These are phyloP conservation scores for Psophia crepitans DNA, from an alignment of 2,113 vertebrate species.

Conservation along the genomic window DNA sequence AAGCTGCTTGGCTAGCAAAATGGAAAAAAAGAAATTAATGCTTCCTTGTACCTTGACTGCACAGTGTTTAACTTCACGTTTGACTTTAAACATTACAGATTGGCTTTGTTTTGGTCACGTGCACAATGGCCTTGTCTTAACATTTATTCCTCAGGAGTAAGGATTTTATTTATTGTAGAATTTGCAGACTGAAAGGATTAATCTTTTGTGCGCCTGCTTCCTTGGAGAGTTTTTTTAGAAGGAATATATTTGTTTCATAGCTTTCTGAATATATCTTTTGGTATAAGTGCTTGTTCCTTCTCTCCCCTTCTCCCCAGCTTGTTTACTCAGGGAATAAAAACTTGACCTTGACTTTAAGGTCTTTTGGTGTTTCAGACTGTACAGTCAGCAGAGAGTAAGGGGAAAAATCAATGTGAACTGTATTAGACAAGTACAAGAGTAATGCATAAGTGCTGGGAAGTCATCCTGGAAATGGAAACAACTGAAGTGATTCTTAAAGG, in stretches of 20 bases:
- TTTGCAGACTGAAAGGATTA: conserved; percentile 10
- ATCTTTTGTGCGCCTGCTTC: neutral
- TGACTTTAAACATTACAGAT: neutral
- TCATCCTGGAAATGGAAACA: conserved; percentile 56
- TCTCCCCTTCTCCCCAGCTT: conserved; percentile 39
- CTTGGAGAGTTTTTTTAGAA: neutral
- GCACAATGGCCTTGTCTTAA: conserved; percentile 12
- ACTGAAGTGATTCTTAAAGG: conserved; percentile 10
- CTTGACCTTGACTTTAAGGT: conserved; percentile 79
- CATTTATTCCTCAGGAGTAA: conserved; percentile 12
- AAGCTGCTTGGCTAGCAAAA: neutral
- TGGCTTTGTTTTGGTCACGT: neutral
- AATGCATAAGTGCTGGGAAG: conserved; percentile 67
- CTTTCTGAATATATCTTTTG: conserved; percentile 16
- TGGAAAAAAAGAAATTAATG: neutral
- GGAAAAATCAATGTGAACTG: conserved; percentile 74
- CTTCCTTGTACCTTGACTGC: neutral
- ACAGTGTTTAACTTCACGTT: neutral
- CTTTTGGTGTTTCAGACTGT: conserved; percentile 71
- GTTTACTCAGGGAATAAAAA: conserved; percentile 69
- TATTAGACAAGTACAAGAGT: conserved; percentile 71
- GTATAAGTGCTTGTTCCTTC: neutral
- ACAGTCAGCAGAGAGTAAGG: conserved; percentile 72
- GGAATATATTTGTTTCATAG: conserved; percentile 9
- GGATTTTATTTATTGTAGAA: conserved; percentile 34